These are phyloP conservation scores for Lobophora halterata DNA, from an alignment of 2,888 invertebrate genomes.

Conservation along the genomic window DNA sequence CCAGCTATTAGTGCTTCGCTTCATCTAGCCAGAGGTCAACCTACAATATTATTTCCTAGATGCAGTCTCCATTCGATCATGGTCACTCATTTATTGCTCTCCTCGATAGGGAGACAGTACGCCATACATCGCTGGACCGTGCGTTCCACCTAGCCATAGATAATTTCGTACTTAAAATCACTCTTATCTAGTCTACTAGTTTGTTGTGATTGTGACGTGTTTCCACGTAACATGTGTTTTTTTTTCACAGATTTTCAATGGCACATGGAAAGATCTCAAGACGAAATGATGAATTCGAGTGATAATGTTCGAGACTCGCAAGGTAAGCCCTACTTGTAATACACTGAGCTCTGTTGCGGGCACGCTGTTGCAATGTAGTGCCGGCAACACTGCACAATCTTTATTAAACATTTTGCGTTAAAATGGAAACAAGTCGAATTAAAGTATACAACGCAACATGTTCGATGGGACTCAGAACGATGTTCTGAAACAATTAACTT, in stretches of 20 bases:
- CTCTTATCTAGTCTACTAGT: neutral
- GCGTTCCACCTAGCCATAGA: too few species aligned
- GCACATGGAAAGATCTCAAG: constrained; percentile 92
- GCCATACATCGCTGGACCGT: too few species aligned
- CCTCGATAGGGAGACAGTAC: too few species aligned
- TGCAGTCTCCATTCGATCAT: too few species aligned
- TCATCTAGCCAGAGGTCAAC: too few species aligned
- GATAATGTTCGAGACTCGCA: constrained; percentile 94
- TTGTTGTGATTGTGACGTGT: constrained; percentile 2
- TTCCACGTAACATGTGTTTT: constrained; percentile 4
- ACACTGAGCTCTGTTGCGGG: constrained; percentile 33
- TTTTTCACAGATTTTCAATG: constrained; percentile 88
- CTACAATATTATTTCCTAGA: too few species aligned
- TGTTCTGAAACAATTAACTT: constrained; percentile 66
- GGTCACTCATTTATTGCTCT: too few species aligned
- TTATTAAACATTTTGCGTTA: constrained; percentile 59
- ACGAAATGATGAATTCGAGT: constrained; percentile 92
- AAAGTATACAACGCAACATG: constrained; percentile 25
- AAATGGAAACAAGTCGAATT: constrained; percentile 25
- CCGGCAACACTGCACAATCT: constrained; percentile 37
- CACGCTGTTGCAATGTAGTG: constrained; percentile 15
- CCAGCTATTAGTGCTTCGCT: too few species aligned
- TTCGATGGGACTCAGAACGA: constrained; percentile 60
- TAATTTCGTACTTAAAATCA: too few species aligned
- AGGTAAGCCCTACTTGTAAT: constrained; percentile 84